Evolutionary conservation across 2,113 vertebrate genomes (phyloP), one percentile per base, ranked within the genome.

Genomic region (Pteruthius melanotis): DNA sequence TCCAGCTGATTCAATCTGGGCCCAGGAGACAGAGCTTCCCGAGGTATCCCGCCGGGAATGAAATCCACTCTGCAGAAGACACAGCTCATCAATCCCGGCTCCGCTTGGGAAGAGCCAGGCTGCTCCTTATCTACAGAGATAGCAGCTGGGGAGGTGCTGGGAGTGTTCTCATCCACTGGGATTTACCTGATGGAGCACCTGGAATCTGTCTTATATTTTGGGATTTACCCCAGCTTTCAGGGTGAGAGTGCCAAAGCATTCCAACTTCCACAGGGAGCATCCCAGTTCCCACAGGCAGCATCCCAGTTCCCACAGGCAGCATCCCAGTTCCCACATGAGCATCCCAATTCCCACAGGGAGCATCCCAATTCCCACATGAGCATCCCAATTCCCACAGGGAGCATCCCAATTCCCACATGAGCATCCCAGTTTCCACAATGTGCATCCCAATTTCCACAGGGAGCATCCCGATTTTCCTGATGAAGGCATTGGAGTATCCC

Each of bases 51-150:
- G 3, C 28, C 10, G 1, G 39, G 40, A 50, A 28, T 12, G 44
- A 74, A 90, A 94, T 77, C 86, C 89, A 54, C 76, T 89, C 83
- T 8, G 31, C 12, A 2, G 6, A 39, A 66, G 50, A 59, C 37
- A 4, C 39, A n/a, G 70, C 78, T 95, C 93, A 69, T 91, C 95
- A 93, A 3, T 10, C 1, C 1, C 1, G 23, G 63, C 83, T 90
- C 88, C 14, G 0, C 4, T 16, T 17, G 60, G 80, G 59, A 31
- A 52, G 4, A 7, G 22, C 9, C 5, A 28, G 52, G 39, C 59
- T 45, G 9, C 18, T 47, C 75, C 59, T 91, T 95, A 94, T 91
- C 91, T 94, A 70, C 8, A 9, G 60, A 88, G 90, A 94, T 72
- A 85, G 6, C 14, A 7, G 30, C 61, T 37, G 28, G 5, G 39